Base-by-base conservation (phyloP, 2,888 invertebrate species). In the Sicus ferrugineus region DNA sequence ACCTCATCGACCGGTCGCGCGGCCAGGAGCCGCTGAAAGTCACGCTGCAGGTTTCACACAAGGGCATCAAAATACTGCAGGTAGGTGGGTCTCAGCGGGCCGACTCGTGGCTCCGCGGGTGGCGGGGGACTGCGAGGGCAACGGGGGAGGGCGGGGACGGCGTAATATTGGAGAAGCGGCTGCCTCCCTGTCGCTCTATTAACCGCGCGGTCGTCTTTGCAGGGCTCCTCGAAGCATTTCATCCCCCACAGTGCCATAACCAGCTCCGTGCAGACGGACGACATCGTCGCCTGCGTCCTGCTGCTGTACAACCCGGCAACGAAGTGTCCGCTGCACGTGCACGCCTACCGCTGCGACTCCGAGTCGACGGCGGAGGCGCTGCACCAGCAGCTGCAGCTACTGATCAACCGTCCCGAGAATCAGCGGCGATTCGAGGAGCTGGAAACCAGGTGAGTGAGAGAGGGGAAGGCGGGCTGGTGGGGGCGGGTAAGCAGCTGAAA, bases 61-160 rank as follows among this genome's bases (percentile, higher is more conserved):
- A 97, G 86, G 97, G 97, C 46, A 87, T 98, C 81, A 97, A 97
- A 87, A 96, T 98, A 76, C 91, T 96, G 74, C 97, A 97, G 87
- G 95, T 85, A 76, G 68, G 67, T 56, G 50, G n/a, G 7, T 19
- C n/a, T n/a, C 38, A 11, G 11, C 38, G 38, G 38, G 7, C 11
- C 16, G 31, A 21, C 16, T 21, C 7, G 16, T 34, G 21, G 4
- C 21, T 23, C 54, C 16, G 7, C 28, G 54, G 54, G 23, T 16
- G 6, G 54, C 26, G 54, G 54, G 26, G 0, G 34, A 4, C 42
- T 26, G 54, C 7, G 7, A 9, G 4, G 31, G 7, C 19, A 11
- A 31, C 3, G 9, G 3, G 16, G 7, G 5, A 34, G 11, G 38
- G 38, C 38, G 38, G 5, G 11, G 38, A 34, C 11, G 5, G 38